Conservation (phyloP, 2,797 vertebrate genomes). For the Hippopotamyrus pictus region DNA sequence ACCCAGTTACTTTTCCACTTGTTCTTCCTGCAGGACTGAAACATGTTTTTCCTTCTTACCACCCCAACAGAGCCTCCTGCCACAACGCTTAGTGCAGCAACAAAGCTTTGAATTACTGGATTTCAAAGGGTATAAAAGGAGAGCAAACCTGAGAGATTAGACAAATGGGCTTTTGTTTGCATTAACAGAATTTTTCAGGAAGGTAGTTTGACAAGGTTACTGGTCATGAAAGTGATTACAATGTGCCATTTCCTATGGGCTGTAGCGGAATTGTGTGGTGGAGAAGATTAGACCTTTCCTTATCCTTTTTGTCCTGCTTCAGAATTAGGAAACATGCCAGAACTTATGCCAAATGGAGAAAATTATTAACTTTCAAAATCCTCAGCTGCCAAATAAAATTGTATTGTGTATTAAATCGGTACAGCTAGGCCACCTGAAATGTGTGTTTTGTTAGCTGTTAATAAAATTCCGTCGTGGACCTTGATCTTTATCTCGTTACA, state of each 20-base stretch:
- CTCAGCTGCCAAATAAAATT: not conserved
- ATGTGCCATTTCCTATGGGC: not conserved
- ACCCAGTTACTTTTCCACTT: not conserved
- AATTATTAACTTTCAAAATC: not conserved
- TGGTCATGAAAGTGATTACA: not conserved
- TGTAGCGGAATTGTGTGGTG: not conserved
- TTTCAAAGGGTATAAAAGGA: not conserved
- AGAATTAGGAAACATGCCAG: not conserved
- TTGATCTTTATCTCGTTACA: constrained; percentile 14
- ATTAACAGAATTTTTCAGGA: not conserved
- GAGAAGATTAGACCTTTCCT: not conserved
- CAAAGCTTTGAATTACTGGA: not conserved
- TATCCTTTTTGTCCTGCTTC: not conserved
- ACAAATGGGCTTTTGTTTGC: not conserved
- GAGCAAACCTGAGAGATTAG: not conserved
- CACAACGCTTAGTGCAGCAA: not conserved
- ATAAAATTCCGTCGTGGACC: not conserved
- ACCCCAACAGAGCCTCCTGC: not conserved
- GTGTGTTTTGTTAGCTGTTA: not conserved
- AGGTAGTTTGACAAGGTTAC: not conserved
- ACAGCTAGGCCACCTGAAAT: not conserved
- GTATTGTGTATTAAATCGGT: not conserved
- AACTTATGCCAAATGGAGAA: not conserved
- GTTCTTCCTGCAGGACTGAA: not conserved
- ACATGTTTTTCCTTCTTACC: not conserved